phyloP scores from a whole-genome alignment of 53 echinoderm and acorn worm genomes.

The Crossaster papposus region DNA sequence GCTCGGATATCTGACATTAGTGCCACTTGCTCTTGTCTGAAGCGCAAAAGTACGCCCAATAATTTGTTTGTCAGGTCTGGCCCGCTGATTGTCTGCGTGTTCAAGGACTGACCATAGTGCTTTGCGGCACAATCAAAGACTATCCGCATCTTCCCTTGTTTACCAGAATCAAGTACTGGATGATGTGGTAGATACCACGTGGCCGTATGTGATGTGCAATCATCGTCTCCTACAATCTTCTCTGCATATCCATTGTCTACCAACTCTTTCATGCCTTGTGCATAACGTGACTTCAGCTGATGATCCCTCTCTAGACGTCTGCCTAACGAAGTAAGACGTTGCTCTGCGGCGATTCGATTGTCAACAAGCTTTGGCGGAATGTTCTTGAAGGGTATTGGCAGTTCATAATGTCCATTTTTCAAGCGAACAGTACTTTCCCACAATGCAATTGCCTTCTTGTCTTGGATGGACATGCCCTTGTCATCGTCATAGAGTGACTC shows the following conservation, averaged over 20 bases:
- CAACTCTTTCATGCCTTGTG: no score
- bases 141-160: constrained; percentile 37
- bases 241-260: not conserved
- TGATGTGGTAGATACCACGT: constrained; percentile 24
- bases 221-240: not conserved
- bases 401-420: constrained; percentile 36
- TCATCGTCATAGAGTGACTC: constrained; percentile 26
- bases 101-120: constrained; percentile 22
- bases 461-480: not conserved
- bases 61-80: constrained; percentile 31
- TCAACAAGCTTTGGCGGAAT: not conserved
- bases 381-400: constrained; percentile 31
- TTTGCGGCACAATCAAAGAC: constrained; percentile 48
- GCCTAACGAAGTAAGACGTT: constrained; percentile 9
- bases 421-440: constrained; percentile 15
- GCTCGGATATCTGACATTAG: not conserved
- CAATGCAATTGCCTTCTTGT: constrained; percentile 5
- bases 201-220: not conserved
- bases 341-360: constrained; percentile 19
- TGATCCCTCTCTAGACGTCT: constrained; percentile 2
- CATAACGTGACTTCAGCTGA: not conserved
- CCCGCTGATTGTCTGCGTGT: not conserved
- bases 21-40: constrained; percentile 1
- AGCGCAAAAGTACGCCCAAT: constrained; percentile 7
- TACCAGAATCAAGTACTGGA: constrained; percentile 11